These are phyloP conservation scores for Pachypanchax playfairii DNA, from an alignment of 2,113 vertebrate genomes.

Conservation along the genomic window DNA sequence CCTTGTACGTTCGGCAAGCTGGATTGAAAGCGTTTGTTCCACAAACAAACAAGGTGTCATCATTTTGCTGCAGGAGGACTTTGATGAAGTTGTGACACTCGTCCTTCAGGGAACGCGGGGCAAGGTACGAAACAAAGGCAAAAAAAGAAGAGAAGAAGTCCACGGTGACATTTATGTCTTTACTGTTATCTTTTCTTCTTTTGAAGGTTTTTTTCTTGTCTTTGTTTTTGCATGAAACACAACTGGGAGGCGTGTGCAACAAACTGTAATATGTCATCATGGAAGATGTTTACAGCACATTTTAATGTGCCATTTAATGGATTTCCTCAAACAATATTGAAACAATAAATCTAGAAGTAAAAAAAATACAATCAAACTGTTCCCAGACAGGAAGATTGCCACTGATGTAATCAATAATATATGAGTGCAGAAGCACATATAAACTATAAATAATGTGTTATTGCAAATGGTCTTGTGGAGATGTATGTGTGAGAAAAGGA, in stretches of 20 bases:
- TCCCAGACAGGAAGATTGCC: slow-evolving; percentile 17
- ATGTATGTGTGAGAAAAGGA: neutral
- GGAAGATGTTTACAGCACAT: slow-evolving; percentile 4
- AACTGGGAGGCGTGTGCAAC: slow-evolving; percentile 2
- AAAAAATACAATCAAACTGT: slow-evolving; percentile 13
- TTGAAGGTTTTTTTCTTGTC: slow-evolving; percentile 19
- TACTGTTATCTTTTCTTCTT: slow-evolving; percentile 19
- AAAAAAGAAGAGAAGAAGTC: slow-evolving; percentile 34
- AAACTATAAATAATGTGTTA: slow-evolving; percentile 25
- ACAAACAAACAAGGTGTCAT: slow-evolving; percentile 94
- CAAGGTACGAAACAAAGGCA: slow-evolving; percentile 2
- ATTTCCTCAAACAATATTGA: slow-evolving; percentile 22
- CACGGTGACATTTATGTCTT: slow-evolving; percentile 37
- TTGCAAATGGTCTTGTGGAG: slow-evolving; percentile 32
- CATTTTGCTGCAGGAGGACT: slow-evolving; percentile 93
- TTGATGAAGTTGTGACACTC: slow-evolving; percentile 99
- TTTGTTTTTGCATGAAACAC: slow-evolving; percentile 17
- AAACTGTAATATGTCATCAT: slow-evolving; percentile 19
- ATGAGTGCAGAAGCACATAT: slow-evolving; percentile 24
- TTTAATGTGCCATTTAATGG: neutral
- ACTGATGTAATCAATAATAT: slow-evolving; percentile 34
- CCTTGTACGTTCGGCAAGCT: slow-evolving; percentile 95
- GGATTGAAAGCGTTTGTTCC: slow-evolving; percentile 99
- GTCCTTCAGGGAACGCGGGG: slow-evolving; percentile 81
- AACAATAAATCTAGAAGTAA: slow-evolving; percentile 6